These are phyloP conservation scores for Adelphocoris suturalis DNA, from an alignment of 2,888 invertebrate genomes.

Conservation along the genomic window DNA sequence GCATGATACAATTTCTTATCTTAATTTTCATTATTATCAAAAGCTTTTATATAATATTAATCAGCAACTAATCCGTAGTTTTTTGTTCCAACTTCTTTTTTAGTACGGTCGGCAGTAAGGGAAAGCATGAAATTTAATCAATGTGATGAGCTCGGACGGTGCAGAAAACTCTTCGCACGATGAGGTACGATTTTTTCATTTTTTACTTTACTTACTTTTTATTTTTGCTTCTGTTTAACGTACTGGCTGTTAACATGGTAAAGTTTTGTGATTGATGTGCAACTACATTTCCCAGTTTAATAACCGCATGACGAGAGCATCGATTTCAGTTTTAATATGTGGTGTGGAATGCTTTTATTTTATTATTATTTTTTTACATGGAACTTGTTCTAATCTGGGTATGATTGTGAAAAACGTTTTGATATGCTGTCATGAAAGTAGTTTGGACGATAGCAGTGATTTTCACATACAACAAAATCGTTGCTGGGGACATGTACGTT, in stretches of 20 bases:
- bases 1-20: not conserved
- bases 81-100: conserved; percentile 60
- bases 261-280: not conserved
- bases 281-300: not conserved
- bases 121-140: conserved; percentile 68
- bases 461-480: too few species aligned
- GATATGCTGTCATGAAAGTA: too few species aligned
- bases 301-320: too few species aligned
- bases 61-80: conserved; percentile 41
- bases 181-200: conserved; percentile 61
- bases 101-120: conserved; percentile 65
- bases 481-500: too few species aligned
- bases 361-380: too few species aligned
- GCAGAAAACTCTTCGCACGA: conserved; percentile 65
- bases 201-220: conserved; percentile 3
- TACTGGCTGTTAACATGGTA: not conserved
- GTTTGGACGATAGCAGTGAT: too few species aligned
- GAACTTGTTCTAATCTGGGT: too few species aligned
- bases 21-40: conserved; percentile 1
- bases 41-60: not conserved
- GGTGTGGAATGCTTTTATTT: too few species aligned
- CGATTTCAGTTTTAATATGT: too few species aligned
- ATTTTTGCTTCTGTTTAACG: not conserved
- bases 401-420: too few species aligned
- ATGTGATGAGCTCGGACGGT: conserved; percentile 68